Evolutionary conservation across 2,113 vertebrate species (phyloP).

Genomic region (Murina feae): DNA sequence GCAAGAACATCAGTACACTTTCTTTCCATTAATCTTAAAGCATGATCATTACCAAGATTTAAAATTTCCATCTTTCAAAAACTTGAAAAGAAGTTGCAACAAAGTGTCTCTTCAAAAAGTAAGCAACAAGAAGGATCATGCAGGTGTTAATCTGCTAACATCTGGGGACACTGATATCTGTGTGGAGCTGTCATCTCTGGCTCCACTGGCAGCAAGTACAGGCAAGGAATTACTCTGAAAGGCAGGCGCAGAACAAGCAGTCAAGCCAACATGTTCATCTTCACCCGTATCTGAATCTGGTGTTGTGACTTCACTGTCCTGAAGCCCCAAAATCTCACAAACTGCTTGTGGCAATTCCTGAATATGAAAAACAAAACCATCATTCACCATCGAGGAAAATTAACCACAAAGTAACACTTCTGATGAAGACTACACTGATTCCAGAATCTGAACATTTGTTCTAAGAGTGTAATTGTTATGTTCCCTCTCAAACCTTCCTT

Average conservation of each 20-base stretch:
- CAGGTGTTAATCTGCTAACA: slow-evolving; percentile 80
- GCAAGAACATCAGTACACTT: slow-evolving; percentile 85
- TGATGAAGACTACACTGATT: neutral
- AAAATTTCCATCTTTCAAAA: slow-evolving; percentile 82
- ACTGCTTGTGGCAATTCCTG: slow-evolving; percentile 91
- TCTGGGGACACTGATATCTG: slow-evolving; percentile 70
- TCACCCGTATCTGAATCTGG: slow-evolving; percentile 78
- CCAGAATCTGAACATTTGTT: neutral
- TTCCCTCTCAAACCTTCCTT: neutral
- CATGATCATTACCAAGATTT: slow-evolving; percentile 83
- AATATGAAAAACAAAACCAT: slow-evolving; percentile 25
- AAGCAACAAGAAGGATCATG: slow-evolving; percentile 72
- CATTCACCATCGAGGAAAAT: neutral
- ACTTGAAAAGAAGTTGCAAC: slow-evolving; percentile 74
- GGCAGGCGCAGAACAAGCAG: neutral
- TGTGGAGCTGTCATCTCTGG: slow-evolving; percentile 74
- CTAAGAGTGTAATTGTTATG: neutral
- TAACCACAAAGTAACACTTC: slow-evolving; percentile 1
- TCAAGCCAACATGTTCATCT: slow-evolving; percentile 75
- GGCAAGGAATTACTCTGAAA: slow-evolving; percentile 72
- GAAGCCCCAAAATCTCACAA: slow-evolving; percentile 86
- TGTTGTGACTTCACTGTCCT: slow-evolving; percentile 72
- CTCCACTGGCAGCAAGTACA: slow-evolving; percentile 77
- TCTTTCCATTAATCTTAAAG: slow-evolving; percentile 83
- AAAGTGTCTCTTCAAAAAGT: slow-evolving; percentile 72